A percentile compares a stretch with the other conserved stretches of the same genome.
phyloP scores from a whole-genome alignment of 2,888 invertebrate species.

The Cantharis nigra region DNA sequence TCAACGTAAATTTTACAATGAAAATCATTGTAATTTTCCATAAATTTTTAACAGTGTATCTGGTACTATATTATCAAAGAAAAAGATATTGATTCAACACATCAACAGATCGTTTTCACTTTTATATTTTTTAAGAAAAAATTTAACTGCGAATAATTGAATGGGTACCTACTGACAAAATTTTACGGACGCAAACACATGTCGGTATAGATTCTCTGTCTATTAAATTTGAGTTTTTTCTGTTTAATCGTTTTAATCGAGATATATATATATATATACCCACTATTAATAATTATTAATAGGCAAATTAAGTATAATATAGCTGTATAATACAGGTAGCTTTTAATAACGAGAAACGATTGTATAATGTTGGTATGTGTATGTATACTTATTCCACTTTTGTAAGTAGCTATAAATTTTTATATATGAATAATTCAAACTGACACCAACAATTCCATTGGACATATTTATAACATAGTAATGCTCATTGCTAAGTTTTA shows the following conservation, averaged over 20 bases:
- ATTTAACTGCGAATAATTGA: too few species aligned
- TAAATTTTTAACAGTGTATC: too few species aligned
- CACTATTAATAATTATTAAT: neutral
- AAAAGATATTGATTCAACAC: too few species aligned
- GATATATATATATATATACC: neutral
- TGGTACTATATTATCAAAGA: too few species aligned
- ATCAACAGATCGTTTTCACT: too few species aligned
- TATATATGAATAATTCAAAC: conserved; percentile 29
- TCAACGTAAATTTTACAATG: too few species aligned
- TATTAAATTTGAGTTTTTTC: too few species aligned
- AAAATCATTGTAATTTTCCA: too few species aligned
- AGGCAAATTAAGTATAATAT: neutral
- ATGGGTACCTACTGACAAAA: too few species aligned
- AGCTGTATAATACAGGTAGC: neutral
- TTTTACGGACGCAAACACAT: too few species aligned
- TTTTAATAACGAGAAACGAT: neutral
- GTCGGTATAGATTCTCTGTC: too few species aligned
- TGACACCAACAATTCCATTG: conserved; percentile 25
- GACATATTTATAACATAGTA: conserved; percentile 34
- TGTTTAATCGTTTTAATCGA: neutral
- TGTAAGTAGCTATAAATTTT: conserved; percentile 27
- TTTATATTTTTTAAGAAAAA: too few species aligned
- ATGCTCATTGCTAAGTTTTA: conserved; percentile 28
- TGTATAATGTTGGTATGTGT: neutral
- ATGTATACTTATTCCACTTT: conserved; percentile 19